phyloP scores from a whole-genome alignment of 2,888 invertebrate genomes.

The Therioaphis trifolii region DNA sequence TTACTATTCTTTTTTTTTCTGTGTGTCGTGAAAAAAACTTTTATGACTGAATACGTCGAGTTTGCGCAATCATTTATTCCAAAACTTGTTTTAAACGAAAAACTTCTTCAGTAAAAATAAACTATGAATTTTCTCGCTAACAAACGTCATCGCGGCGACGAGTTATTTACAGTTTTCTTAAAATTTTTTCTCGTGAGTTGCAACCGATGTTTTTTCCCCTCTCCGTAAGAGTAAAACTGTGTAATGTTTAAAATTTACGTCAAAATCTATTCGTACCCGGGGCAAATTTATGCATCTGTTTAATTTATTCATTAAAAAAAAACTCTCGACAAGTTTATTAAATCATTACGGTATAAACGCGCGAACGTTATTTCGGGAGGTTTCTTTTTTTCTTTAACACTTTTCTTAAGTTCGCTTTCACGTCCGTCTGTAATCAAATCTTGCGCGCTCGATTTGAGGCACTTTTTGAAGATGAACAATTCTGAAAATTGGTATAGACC shows the following conservation, averaged over 20 bases:
- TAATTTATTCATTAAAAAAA: constrained; percentile 29
- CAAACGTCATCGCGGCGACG: constrained; percentile 32
- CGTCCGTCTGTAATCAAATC: no score
- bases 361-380: no score
- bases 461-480: no score
- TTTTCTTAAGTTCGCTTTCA: no score
- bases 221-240: not conserved
- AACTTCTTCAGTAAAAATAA: constrained; percentile 44
- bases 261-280: not conserved
- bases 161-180: constrained; percentile 31
- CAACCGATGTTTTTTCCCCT: not conserved
- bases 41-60: constrained; percentile 51
- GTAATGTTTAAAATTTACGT: constrained; percentile 21
- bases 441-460: no score
- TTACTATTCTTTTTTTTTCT: not conserved
- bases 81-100: constrained; percentile 54
- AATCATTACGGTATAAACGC: not conserved
- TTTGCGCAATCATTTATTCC: constrained; percentile 48
- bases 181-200: not conserved
- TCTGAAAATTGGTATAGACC: no score
- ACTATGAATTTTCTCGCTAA: constrained; percentile 38
- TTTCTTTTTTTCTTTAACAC: no score
- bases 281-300: not conserved
- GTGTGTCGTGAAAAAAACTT: constrained; percentile 36
- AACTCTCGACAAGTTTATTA: constrained; percentile 17